Percentiles rank a stretch among this genome's conserved stretches.
These are phyloP conservation scores for Morone saxatilis DNA, from an alignment of 2,113 vertebrate genomes.

Conservation along the genomic window DNA sequence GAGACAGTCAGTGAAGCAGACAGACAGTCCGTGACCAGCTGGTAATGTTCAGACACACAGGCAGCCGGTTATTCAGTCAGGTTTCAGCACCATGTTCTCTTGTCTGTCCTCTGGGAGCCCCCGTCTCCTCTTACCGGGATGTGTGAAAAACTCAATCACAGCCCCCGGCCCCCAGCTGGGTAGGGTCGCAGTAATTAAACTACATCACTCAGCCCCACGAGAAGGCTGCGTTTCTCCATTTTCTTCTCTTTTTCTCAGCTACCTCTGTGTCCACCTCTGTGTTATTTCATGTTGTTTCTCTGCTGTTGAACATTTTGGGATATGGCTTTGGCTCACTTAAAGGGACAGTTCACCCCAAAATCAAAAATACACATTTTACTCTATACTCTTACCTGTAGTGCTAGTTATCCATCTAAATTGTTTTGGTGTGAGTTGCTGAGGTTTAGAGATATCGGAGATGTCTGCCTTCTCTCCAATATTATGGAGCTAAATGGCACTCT, in stretches of 20 bases:
- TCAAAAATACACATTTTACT: no score
- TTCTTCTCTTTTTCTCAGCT: conserved; percentile 24
- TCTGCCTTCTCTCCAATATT: no score
- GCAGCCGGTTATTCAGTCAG: conserved; percentile 56
- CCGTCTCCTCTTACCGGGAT: conserved; percentile 56
- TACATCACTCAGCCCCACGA: conserved; percentile 55
- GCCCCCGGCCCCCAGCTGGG: conserved; percentile 66
- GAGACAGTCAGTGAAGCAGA: conserved; percentile 29
- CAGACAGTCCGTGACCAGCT: conserved; percentile 54
- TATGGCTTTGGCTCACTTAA: no score
- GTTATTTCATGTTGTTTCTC: background rate
- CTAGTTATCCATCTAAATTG: no score
- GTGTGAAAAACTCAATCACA: conserved; percentile 81
- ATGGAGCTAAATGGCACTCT: no score
- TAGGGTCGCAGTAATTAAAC: conserved; percentile 76
- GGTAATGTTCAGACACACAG: conserved; percentile 45
- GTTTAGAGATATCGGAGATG: no score
- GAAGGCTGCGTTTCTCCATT: conserved; percentile 18
- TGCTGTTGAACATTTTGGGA: background rate
- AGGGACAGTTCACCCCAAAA: no score
- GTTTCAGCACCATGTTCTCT: conserved; percentile 70
- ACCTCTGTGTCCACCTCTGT: background rate
- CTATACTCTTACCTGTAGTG: no score
- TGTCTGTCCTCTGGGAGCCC: conserved; percentile 62
- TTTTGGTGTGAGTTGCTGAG: no score